These are phyloP conservation scores for Eristalis arbustorum DNA, from an alignment of 2,888 invertebrate genomes.

Conservation along the genomic window DNA sequence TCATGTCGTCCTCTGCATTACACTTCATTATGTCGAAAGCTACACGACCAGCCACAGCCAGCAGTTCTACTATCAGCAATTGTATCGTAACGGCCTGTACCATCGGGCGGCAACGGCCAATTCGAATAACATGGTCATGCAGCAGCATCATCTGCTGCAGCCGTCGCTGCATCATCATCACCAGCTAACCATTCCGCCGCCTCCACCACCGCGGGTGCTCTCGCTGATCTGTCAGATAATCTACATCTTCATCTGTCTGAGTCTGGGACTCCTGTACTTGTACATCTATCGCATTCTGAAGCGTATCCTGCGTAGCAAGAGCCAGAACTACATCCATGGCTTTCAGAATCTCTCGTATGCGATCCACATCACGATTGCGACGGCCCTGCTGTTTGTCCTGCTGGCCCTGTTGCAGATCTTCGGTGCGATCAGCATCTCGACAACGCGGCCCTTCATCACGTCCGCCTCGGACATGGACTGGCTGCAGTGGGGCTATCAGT, in stretches of 20 bases:
- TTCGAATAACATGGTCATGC: constrained; percentile 72
- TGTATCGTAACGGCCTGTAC: constrained; percentile 71
- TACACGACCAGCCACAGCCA: constrained; percentile 78
- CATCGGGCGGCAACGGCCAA: constrained; percentile 70
- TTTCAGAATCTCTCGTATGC: constrained; percentile 92
- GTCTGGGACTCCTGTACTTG: constrained; percentile 91
- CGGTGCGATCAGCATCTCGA: constrained; percentile 86
- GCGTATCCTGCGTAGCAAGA: constrained; percentile 87
- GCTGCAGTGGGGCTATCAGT: constrained; percentile 96
- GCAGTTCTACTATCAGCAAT: constrained; percentile 76
- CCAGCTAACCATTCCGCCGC: constrained; percentile 73
- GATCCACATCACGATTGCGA: constrained; percentile 93
- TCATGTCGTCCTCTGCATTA: constrained; percentile 90
- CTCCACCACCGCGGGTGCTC: constrained; percentile 82
- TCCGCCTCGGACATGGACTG: constrained; percentile 85
- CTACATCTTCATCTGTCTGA: constrained; percentile 91
- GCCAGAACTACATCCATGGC: constrained; percentile 89
- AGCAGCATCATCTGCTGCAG: constrained; percentile 73
- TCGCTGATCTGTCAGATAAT: constrained; percentile 91
- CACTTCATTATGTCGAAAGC: constrained; percentile 89
- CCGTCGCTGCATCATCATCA: constrained; percentile 67
- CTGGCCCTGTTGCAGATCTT: constrained; percentile 92
- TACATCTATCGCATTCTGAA: constrained; percentile 90
- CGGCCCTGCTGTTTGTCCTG: constrained; percentile 90
- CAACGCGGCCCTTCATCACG: constrained; percentile 76